Evolutionary conservation across 2,797 vertebrate species (phyloP), one percentile per base, ranked within the genome.

Genomic region (Threskiornis aethiopicus): DNA sequence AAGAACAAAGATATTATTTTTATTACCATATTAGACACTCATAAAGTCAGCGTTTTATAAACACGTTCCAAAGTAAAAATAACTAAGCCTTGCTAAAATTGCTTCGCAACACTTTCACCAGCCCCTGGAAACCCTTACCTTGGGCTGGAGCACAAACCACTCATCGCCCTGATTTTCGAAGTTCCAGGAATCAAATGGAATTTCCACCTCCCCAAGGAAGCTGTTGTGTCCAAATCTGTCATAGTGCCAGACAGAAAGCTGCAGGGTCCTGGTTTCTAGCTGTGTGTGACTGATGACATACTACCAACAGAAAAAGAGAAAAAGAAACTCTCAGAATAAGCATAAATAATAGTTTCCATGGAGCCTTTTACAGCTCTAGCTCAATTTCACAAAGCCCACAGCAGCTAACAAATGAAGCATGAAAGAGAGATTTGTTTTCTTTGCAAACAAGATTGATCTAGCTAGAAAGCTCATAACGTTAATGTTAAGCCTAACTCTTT

Each of bases 261-360:
- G 99, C 39, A 99, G 98, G 22, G 99, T 99, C 55, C 99, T 98
- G 1, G 99, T 99, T 98, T 99, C 99, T 97, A 99, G 98, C 97
- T 99, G 99, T 1, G 99, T 99, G 93, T 99, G 99, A 97, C 99
- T 99, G 98, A 99, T 99, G 58, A 99, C 99, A 29, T 99, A 99
- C 99, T 99, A 91, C 35, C 92, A 79, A 91, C 78, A 65, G 22
- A 97, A 46, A 96, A 59, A 57, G 28, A 96, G 62, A 80, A 82
- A 83, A 86, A 75, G 59, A 71, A 55, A 58, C 66, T 41, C 65
- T 84, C 44, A 93, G 67, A 92, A 95, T 80, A 80, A 78, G 93
- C 88, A 95, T 65, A 94, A 95, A 94, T 87, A 82, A 76, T 52
- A 89, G 83, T 95, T 97, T 95, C 94, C 89, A 91, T 37, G 18